phyloP scores from a whole-genome alignment of 2,888 invertebrate genomes.

The Synergus gifuensis region DNA sequence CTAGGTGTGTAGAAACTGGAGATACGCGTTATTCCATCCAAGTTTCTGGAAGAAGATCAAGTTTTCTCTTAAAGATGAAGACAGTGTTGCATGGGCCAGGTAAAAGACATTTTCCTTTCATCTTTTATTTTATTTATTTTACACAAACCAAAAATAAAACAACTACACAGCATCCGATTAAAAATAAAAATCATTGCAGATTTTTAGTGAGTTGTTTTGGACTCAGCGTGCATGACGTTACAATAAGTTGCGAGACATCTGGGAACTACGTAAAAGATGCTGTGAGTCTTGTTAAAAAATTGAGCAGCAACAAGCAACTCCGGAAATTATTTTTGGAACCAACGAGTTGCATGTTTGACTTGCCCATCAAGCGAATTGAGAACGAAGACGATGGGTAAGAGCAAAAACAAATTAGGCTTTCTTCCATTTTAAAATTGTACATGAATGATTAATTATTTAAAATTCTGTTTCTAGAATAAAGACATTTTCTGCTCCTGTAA shows the following conservation, averaged over 20 bases:
- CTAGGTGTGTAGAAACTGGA: slow-evolving; percentile 80
- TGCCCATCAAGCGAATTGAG: slow-evolving; percentile 52
- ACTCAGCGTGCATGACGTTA: slow-evolving; percentile 75
- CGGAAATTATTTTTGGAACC: slow-evolving; percentile 74
- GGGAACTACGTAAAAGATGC: slow-evolving; percentile 70
- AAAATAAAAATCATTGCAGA: slow-evolving; percentile 55
- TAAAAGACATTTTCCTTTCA: slow-evolving; percentile 48
- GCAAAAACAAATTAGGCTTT: background rate
- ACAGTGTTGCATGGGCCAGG: slow-evolving; percentile 73
- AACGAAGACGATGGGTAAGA: slow-evolving; percentile 56
- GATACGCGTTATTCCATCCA: slow-evolving; percentile 78
- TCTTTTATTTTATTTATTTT: slow-evolving; percentile 37
- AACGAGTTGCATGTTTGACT: slow-evolving; percentile 70
- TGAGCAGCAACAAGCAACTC: slow-evolving; percentile 73
- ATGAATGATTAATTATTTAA: background rate
- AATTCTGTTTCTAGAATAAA: slow-evolving; percentile 56
- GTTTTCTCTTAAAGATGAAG: slow-evolving; percentile 73
- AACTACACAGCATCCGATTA: background rate
- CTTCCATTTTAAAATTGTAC: background rate
- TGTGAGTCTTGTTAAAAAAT: slow-evolving; percentile 70
- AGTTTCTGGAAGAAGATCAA: slow-evolving; percentile 77
- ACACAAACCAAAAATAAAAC: slow-evolving; percentile 23
- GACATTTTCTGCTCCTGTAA: slow-evolving; percentile 56
- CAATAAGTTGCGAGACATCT: slow-evolving; percentile 75
- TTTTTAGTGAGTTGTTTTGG: slow-evolving; percentile 74